Conservation (phyloP, 2,113 vertebrate genomes). For the Noctilio leporinus region DNA sequence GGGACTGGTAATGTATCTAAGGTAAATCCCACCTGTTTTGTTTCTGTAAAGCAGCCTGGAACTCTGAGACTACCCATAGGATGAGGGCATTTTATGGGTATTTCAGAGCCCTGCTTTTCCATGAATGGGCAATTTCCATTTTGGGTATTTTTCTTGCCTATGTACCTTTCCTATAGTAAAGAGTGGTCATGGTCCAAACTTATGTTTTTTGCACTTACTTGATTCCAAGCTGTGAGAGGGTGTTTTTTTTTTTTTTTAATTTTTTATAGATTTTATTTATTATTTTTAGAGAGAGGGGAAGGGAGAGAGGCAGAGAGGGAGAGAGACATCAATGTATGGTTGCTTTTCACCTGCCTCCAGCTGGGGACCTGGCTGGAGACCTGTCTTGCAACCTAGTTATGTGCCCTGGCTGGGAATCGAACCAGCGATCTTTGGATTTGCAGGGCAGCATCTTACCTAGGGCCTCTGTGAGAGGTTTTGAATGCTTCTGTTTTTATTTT, state of each 20-base stretch:
- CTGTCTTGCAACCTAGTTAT: too few species aligned
- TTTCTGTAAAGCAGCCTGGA: neutral
- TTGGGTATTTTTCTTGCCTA: neutral
- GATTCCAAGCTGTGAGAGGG: neutral
- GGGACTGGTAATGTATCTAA: conserved; percentile 98
- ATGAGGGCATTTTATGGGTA: neutral
- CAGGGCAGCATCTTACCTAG: too few species aligned
- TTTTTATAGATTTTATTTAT: too few species aligned
- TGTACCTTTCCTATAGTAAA: neutral
- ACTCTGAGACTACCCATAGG: neutral
- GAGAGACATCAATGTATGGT: too few species aligned
- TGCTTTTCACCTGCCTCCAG: too few species aligned
- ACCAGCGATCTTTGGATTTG: too few species aligned
- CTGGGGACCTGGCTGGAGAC: too few species aligned
- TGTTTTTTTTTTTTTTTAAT: neutral
- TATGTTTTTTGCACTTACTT: neutral
- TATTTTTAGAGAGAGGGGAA: too few species aligned
- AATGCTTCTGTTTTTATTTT: neutral
- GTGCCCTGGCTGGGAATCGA: too few species aligned
- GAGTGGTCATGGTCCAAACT: neutral
- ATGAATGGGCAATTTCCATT: neutral
- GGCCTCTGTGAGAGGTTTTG: neutral
- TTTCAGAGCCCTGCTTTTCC: neutral
- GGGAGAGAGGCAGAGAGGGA: too few species aligned
- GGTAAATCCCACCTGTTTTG: conserved; percentile 76